Percentiles rank a stretch among this genome's conserved stretches.
phyloP scores from a whole-genome alignment of 2,888 invertebrate genomes.

The Nowickia ferox region DNA sequence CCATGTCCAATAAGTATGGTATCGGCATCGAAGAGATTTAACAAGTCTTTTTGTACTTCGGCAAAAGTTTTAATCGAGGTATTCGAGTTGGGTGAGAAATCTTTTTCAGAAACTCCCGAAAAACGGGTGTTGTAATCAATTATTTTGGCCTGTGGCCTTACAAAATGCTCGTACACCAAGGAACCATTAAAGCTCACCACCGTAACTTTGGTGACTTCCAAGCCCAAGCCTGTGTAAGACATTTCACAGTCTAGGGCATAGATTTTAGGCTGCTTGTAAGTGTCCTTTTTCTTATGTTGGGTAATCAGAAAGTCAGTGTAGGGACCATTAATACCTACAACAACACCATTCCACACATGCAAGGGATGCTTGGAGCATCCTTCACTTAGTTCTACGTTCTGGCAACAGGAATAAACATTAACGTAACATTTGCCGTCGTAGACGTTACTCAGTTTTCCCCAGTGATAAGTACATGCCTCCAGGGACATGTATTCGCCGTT shows the following conservation, averaged over 20 bases:
- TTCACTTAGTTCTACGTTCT: constrained; percentile 81
- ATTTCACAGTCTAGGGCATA: constrained; percentile 98
- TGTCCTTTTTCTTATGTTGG: constrained; percentile 71
- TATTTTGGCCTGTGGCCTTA: constrained; percentile 91
- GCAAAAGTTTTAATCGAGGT: constrained; percentile 87
- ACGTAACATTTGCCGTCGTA: constrained; percentile 76
- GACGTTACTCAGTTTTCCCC: constrained; percentile 89
- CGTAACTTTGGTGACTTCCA: constrained; percentile 94
- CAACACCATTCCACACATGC: constrained; percentile 91
- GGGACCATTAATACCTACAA: constrained; percentile 89
- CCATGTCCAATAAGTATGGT: constrained; percentile 98
- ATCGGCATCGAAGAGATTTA: constrained; percentile 90
- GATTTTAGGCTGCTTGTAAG: constrained; percentile 80
- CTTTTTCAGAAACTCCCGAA: constrained; percentile 92
- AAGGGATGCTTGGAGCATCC: constrained; percentile 87
- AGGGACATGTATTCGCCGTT: constrained; percentile 89
- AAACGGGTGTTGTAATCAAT: constrained; percentile 98
- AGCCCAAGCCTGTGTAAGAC: constrained; percentile 94
- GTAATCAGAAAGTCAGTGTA: constrained; percentile 88
- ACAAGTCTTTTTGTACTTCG: constrained; percentile 93
- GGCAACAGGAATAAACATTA: constrained; percentile 87
- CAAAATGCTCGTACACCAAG: constrained; percentile 92
- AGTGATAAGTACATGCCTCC: constrained; percentile 93
- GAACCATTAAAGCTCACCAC: constrained; percentile 90
- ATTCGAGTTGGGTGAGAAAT: constrained; percentile 85